Evolutionary conservation across 2,888 invertebrate genomes (phyloP), one percentile per base, ranked within the genome.

Genomic region (Xestia sexstrigata): DNA sequence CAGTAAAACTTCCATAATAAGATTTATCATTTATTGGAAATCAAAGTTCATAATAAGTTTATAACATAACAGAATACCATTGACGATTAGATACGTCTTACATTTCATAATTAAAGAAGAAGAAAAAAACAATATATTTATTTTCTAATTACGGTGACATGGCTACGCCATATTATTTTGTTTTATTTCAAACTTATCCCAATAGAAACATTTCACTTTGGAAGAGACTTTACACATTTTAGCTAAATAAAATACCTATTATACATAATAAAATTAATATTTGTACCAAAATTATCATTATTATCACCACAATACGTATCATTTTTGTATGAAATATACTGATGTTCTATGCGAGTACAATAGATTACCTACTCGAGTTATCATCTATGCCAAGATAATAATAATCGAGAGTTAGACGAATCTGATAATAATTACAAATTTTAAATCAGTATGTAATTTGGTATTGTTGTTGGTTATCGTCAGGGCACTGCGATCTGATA

Each of bases 281-380:
- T 89, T 89, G 89, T 88, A 89, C 89, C 83, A 82, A 86, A 85
- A 82, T 85, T 79, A 81, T 79, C 68, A 68, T 83, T 81, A 82
- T 74, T 85, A 83, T 86, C 82, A 88, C 86, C 75, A 73, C 13
- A 68, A 78, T 82, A 87, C 84, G 79, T 86, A 86, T 82, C 13
- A 83, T 74, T 85, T 84, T 74, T 85, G 71, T 72, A 49, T 74
- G 45, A 60, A 68, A 58, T 60, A 55, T 68, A 47, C 49, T 66
- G 76, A 74, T 71, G 69, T 45, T 76, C 45, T 67, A 78, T 76
- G 66, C 35, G 68, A 71, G 13, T 17, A 45, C 2, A 55, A 39
- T 45, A 15, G 0, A 63, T 35, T 45, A 70, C 20, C 30, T 47
- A 26, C 35, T 26, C 26, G 26, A 5, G 23, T 11, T 11, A n/a